These are phyloP conservation scores for Odocoileus virginianus DNA, from an alignment of 2,113 vertebrate genomes.

Conservation along the genomic window DNA sequence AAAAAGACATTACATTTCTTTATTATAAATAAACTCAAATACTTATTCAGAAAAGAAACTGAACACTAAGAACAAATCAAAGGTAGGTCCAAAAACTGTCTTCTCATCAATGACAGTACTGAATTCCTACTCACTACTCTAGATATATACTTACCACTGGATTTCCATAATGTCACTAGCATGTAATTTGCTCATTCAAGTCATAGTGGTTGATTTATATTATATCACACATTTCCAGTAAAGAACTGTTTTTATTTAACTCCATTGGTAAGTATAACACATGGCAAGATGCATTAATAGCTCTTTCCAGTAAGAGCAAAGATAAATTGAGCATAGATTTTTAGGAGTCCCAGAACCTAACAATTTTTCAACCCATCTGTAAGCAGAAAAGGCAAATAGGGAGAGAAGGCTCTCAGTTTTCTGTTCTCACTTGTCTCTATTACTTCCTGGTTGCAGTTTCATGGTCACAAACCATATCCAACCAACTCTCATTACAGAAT, in stretches of 20 bases:
- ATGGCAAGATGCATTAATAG: background rate
- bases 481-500: background rate
- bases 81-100: background rate
- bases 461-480: background rate
- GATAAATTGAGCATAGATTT: background rate
- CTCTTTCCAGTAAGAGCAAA: background rate
- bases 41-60: constrained; percentile 1
- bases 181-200: background rate
- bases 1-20: background rate
- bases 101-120: background rate
- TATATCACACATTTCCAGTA: background rate
- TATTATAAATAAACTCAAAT: background rate
- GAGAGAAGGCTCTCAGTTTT: background rate
- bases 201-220: background rate
- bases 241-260: constrained; percentile 17
- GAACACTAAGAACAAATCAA: background rate
- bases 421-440: background rate
- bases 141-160: background rate
- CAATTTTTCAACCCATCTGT: background rate
- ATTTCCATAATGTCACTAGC: background rate
- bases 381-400: background rate
- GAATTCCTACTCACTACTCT: background rate
- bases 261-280: background rate
- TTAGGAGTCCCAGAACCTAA: background rate
- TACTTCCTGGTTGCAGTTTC: background rate